These are phyloP conservation scores for Catharus fuscescens DNA, from an alignment of 2,113 vertebrate species.

Conservation along the genomic window DNA sequence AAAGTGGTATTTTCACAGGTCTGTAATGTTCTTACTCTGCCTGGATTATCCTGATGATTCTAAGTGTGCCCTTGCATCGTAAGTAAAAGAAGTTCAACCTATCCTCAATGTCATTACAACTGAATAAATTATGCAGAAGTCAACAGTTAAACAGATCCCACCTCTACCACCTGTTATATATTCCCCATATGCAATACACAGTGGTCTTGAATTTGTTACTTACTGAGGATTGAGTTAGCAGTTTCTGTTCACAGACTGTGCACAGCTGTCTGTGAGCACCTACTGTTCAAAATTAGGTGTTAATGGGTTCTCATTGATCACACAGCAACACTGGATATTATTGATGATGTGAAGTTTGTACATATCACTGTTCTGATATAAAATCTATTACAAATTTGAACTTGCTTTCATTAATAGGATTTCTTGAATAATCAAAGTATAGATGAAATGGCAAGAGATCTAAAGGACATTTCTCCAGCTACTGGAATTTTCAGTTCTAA, in stretches of 20 bases:
- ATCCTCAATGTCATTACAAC: not conserved
- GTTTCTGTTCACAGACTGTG: not conserved
- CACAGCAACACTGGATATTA: not conserved
- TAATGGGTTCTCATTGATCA: not conserved
- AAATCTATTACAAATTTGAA: not conserved
- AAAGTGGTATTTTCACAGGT: constrained; percentile 44
- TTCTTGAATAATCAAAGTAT: not conserved
- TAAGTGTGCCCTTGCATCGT: constrained; percentile 67
- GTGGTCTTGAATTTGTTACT: not conserved
- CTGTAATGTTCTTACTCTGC: constrained; percentile 74
- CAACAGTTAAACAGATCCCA: not conserved
- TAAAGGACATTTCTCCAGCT: not conserved
- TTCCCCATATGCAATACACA: not conserved
- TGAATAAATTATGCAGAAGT: not conserved
- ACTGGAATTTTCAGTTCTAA: not conserved
- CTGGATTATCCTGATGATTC: constrained; percentile 67
- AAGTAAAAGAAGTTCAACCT: constrained; percentile 51
- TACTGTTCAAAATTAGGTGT: not conserved
- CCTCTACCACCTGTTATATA: not conserved
- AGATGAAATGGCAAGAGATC: not conserved
- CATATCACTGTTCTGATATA: not conserved
- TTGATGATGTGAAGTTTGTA: not conserved
- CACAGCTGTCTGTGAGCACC: not conserved
- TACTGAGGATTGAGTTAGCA: not conserved
- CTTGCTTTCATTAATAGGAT: not conserved